phyloP scores from a whole-genome alignment of 1,140 invertebrate species.

The Ylistrum balloti region DNA sequence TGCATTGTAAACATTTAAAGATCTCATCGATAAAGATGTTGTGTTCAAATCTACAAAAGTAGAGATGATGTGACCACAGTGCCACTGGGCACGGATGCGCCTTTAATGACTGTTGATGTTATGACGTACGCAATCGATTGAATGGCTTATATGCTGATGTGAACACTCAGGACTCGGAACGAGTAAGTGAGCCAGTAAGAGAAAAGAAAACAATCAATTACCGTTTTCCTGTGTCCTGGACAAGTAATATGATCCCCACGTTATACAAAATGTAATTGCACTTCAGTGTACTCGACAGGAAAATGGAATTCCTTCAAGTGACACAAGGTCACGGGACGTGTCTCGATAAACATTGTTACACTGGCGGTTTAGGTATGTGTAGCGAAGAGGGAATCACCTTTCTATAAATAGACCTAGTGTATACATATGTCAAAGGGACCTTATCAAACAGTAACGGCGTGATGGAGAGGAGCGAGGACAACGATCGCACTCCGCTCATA shows the following conservation, averaged over 20 bases:
- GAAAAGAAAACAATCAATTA: neutral
- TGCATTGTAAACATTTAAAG: neutral
- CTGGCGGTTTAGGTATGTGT: neutral
- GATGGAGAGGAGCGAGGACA: neutral
- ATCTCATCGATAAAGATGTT: too few species aligned
- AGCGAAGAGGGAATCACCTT: neutral
- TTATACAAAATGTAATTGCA: too few species aligned
- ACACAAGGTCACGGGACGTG: neutral
- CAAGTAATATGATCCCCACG: too few species aligned
- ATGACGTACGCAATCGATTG: neutral
- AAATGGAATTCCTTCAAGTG: neutral
- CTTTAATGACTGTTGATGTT: neutral
- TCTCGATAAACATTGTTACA: too few species aligned
- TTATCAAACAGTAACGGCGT: neutral
- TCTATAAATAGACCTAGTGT: conserved; percentile 45
- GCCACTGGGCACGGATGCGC: too few species aligned
- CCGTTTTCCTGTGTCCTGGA: neutral
- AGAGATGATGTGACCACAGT: too few species aligned
- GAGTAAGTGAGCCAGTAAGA: neutral
- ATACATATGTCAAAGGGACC: too few species aligned
- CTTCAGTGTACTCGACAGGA: neutral
- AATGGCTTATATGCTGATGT: too few species aligned
- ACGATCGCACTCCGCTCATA: neutral
- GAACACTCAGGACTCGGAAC: too few species aligned
- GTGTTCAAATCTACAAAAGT: too few species aligned